A percentile compares a stretch with the other conserved stretches of the same genome.
Conservation (phyloP, 2,888 invertebrate species). For the Phalangium opilio region DNA sequence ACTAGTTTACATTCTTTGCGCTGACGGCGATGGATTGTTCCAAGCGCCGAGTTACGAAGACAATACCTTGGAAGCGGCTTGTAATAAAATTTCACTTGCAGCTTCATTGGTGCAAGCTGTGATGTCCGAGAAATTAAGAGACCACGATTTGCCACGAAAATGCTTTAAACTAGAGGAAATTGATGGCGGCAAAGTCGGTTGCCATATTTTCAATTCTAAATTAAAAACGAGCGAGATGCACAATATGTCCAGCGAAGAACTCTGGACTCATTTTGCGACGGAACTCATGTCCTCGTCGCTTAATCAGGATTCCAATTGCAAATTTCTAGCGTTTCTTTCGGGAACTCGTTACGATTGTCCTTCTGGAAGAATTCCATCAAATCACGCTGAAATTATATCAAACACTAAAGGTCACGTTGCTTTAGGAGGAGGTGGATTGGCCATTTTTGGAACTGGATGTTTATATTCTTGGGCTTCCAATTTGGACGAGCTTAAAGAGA, state of each 20-base stretch:
- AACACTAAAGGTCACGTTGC: conserved; percentile 58
- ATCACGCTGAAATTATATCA: conserved; percentile 39
- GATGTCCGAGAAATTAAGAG: conserved; percentile 69
- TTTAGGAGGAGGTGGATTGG: conserved; percentile 77
- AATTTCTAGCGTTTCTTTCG: conserved; percentile 76
- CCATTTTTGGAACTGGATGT: conserved; percentile 75
- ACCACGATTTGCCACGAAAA: conserved; percentile 57
- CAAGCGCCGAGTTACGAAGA: conserved; percentile 49
- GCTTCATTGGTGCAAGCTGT: conserved; percentile 67
- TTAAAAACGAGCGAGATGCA: conserved; percentile 53
- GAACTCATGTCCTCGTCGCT: conserved; percentile 59
- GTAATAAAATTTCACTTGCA: conserved; percentile 55
- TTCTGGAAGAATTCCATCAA: conserved; percentile 6
- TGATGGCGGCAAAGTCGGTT: conserved; percentile 41
- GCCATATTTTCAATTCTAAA: conserved; percentile 55
- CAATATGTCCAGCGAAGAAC: conserved; percentile 53
- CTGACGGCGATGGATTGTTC: conserved; percentile 60
- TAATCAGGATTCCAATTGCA: conserved; percentile 46
- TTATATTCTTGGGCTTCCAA: conserved; percentile 74
- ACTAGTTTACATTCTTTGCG: conserved; percentile 68
- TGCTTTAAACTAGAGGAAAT: conserved; percentile 63
- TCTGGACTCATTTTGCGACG: conserved; percentile 71
- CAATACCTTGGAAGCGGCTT: conserved; percentile 53
- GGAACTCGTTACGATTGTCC: conserved; percentile 60
- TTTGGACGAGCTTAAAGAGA: conserved; percentile 48